phyloP scores from a whole-genome alignment of 2,888 invertebrate genomes.

The Hypsopygia costalis region DNA sequence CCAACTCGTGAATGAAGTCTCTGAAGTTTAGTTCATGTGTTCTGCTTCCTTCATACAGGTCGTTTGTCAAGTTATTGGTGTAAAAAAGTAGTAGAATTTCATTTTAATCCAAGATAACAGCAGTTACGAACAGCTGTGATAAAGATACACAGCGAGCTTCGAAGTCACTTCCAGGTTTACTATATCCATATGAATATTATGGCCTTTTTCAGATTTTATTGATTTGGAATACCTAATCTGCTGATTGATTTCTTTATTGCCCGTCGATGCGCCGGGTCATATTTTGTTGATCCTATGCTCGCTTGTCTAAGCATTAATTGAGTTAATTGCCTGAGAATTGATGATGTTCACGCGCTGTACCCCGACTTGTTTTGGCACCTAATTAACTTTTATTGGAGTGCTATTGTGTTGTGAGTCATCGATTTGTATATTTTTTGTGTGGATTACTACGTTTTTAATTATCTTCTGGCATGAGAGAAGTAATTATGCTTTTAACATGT shows the following conservation, averaged over 20 bases:
- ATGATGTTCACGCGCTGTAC: conserved; percentile 62
- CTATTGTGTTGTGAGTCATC: conserved; percentile 28
- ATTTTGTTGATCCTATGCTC: conserved; percentile 65
- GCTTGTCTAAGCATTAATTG: conserved; percentile 69
- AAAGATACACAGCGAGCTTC: too few relatives aligned
- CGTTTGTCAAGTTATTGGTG: too few relatives aligned
- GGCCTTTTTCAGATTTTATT: conserved; percentile 73
- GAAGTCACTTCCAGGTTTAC: conserved; percentile 36
- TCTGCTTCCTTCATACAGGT: too few relatives aligned
- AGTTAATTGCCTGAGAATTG: conserved; percentile 67
- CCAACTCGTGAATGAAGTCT: too few relatives aligned
- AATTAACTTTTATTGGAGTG: conserved; percentile 63
- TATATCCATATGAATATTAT: conserved; percentile 46
- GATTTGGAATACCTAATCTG: conserved; percentile 78
- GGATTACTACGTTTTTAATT: too few relatives aligned
- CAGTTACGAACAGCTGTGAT: too few relatives aligned
- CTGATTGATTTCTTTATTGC: conserved; percentile 80
- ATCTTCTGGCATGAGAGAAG: too few relatives aligned
- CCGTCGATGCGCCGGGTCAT: conserved; percentile 43
- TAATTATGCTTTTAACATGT: too few relatives aligned
- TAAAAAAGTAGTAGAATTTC: too few relatives aligned
- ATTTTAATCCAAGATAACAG: too few relatives aligned
- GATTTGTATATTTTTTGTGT: background rate
- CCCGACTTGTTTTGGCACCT: conserved; percentile 69
- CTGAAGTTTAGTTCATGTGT: too few relatives aligned